Base-by-base conservation (phyloP, 2,113 vertebrate species). In the Chloropsis hardwickii region DNA sequence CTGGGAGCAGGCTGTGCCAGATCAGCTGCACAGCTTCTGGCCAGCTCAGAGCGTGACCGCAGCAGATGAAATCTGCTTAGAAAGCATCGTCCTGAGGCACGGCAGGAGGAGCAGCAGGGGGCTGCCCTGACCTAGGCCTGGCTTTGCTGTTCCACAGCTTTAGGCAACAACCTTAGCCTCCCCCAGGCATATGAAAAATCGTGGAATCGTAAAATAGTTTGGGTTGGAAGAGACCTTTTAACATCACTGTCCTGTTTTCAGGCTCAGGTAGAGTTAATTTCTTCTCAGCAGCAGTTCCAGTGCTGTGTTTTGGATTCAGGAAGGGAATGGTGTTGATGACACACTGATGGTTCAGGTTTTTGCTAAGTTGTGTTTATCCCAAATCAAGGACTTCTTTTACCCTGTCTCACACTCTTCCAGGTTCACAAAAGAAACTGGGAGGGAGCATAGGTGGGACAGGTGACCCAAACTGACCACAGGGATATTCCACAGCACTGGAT, bases 21-120 rank as follows among this genome's bases (percentile, higher is more conserved):
- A 48, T 74, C 82, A 88, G 50, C 67, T 53, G 82, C 88, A 92
- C 85, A 84, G 85, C 77, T 93, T 56, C 77, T 87, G 81, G 29
- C 19, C 86, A 81, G 82, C 60, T 58, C 60, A n/a, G 42, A 66
- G 51, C 11, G 5, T 2, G 28, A 39, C 47, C 56, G 48, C 47
- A 57, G 70, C 51, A 71, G 24, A 33, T 10, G 20, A 70, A 81
- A 92, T 61, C 61, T 85, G 86, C 42, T 94, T 40, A 44, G 65
- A 20, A 65, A 88, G 51, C 70, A 24, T 6, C 0, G 0, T 44
- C 33, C 47, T 40, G 29, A 57, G 10, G 21, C n/a, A 47, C 0
- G 0, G 42, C 31, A 37, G 18, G 9, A 60, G 45, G 18, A 15
- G 8, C 12, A 80, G 54, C 33, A 51, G 23, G 27, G 17, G 17